These are phyloP conservation scores for Synanthedon tipuliformis DNA, from an alignment of 2,888 invertebrate genomes.

Conservation along the genomic window DNA sequence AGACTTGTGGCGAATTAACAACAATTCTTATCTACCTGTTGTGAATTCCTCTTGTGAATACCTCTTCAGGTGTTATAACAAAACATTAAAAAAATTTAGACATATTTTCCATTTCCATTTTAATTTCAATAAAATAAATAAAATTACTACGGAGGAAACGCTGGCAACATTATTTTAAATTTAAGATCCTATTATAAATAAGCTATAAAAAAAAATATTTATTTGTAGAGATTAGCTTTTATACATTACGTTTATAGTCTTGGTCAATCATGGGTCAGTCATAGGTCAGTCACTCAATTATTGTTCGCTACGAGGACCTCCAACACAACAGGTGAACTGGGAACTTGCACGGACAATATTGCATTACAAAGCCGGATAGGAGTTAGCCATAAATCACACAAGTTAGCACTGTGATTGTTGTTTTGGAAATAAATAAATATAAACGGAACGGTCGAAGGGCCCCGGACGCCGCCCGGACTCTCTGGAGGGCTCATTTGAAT, in stretches of 20 bases:
- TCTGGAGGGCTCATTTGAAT: conserved; percentile 39
- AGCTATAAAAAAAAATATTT: no score
- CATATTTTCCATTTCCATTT: no score
- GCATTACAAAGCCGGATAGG: conserved; percentile 39
- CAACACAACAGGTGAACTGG: conserved; percentile 17
- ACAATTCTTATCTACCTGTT: no score
- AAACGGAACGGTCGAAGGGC: conserved; percentile 20
- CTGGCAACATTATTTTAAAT: conserved; percentile 5
- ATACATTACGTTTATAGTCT: no score
- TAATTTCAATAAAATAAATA: no score
- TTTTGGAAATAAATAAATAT: conserved; percentile 46
- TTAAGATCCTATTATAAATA: no score
- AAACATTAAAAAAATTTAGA: no score
- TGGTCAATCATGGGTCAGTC: no score
- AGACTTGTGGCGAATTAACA: no score
- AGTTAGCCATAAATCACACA: conserved; percentile 42
- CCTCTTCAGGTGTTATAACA: no score
- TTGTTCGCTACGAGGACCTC: conserved; percentile 16
- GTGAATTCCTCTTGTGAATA: no score
- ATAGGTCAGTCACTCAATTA: conserved; percentile 12
- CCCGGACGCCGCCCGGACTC: conserved; percentile 10
- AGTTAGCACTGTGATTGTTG: conserved; percentile 43
- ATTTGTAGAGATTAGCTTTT: no score
- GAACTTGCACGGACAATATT: conserved; percentile 39
- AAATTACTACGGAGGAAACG: conserved; percentile 22